phyloP scores from a whole-genome alignment of 2,113 vertebrate genomes.

The Naja naja region DNA sequence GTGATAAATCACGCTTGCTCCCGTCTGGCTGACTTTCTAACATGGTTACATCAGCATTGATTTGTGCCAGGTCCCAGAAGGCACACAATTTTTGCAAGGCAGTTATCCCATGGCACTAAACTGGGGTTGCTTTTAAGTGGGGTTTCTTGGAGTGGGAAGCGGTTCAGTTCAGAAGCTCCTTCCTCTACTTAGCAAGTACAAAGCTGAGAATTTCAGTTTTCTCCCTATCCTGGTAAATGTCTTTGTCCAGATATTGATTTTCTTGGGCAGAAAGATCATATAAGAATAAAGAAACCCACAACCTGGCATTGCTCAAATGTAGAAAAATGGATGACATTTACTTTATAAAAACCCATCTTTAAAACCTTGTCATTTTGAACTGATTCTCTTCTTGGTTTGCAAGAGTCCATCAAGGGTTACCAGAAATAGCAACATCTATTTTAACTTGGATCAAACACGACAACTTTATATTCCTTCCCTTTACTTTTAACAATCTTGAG shows the following conservation, averaged over 20 bases:
- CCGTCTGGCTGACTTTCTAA: slow-evolving; percentile 47
- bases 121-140: slow-evolving; percentile 7
- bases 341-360: background rate
- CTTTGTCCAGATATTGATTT: background rate
- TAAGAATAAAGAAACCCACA: background rate
- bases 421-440: background rate
- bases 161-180: slow-evolving; percentile 22
- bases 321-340: background rate
- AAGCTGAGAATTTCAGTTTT: no score
- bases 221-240: background rate
- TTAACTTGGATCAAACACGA: background rate
- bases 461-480: background rate
- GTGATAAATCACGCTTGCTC: slow-evolving; percentile 45
- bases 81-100: slow-evolving; percentile 26
- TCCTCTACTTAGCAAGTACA: slow-evolving; percentile 3
- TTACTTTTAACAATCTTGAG: background rate
- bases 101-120: slow-evolving; percentile 47
- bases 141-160: background rate
- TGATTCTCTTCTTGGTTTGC: no score
- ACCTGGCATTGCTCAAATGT: background rate
- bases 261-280: background rate
- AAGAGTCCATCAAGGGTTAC: no score
- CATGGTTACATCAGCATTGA: slow-evolving; percentile 30
- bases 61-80: slow-evolving; percentile 10
- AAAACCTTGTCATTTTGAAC: background rate